A percentile compares a stretch with the other conserved stretches of the same genome.
These are phyloP conservation scores for Heteropelma amictum DNA, from an alignment of 2,888 invertebrate species.

Conservation along the genomic window DNA sequence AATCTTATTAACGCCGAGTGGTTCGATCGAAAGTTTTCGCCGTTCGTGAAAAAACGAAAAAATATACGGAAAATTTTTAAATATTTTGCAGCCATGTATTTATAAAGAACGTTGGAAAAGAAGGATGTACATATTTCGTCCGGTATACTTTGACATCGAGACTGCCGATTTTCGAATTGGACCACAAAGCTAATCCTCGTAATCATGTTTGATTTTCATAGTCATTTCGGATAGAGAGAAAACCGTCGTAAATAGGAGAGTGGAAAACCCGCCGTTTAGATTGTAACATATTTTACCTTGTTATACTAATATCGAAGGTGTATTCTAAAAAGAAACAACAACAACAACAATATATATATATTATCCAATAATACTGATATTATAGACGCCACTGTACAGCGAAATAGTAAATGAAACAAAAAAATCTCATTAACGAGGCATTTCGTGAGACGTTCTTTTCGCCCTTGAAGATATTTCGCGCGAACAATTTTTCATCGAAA, in stretches of 20 bases:
- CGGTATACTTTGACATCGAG: too few relatives aligned
- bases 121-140: too few relatives aligned
- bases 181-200: conserved; percentile 16
- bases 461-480: not conserved
- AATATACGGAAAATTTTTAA: not conserved
- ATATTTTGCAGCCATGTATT: too few relatives aligned
- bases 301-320: conserved; percentile 52
- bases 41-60: not conserved
- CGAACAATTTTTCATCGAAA: too few relatives aligned
- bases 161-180: conserved; percentile 24
- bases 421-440: conserved; percentile 55
- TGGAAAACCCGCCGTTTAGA: conserved; percentile 33
- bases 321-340: conserved; percentile 30
- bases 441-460: not conserved
- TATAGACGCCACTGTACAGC: conserved; percentile 47
- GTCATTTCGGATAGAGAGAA: not conserved
- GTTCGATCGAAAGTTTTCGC: not conserved
- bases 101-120: too few relatives aligned
- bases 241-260: too few relatives aligned
- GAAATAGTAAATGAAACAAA: conserved; percentile 57
- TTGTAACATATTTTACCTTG: conserved; percentile 60
- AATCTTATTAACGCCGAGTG: not conserved
- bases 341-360: too few relatives aligned
- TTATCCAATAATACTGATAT: conserved; percentile 54
- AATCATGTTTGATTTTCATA: conserved; percentile 33